Base-by-base conservation (phyloP, 2,797 vertebrate genomes). In the Acanthurus leucopareius region DNA sequence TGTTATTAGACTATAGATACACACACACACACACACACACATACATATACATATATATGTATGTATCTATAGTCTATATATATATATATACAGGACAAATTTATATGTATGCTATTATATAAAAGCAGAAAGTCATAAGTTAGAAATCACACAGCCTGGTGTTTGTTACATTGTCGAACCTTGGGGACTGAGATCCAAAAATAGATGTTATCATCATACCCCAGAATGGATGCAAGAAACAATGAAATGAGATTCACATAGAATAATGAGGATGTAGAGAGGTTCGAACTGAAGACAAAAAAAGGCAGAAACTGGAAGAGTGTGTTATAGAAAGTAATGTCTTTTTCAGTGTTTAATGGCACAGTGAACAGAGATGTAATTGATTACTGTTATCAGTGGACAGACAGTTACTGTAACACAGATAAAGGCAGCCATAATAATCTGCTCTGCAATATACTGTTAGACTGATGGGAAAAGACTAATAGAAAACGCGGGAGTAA, bases 301-400 rank as follows among this genome's bases (percentile, higher is more conserved):
- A 75, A 57, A 73, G 47, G 47, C 48, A 51, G 45, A 44, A 66
- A 84, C 52, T 48, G 52, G 66, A 69, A 38, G 44, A 76, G 35
- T 58, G 75, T 62, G 66, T 79, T 77, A 62, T 56, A 54, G 67
- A 61, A 77, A 77, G 57, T 52, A 54, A 82, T 87, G 68, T 73
- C 79, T 69, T 54, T 61, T 83, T 52, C 71, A 49, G 73, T 40
- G 60, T 42, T 60, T 81, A 77, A 83, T 78, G 76, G 82, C 84
- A 83, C 63, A 63, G 57, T 51, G 83, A 88, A 77, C 70, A 77
- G 84, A 88, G 73, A 88, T 91, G 88, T 83, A 86, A 89, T 76
- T 88, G 90, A 93, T 94, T 90, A 84, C 85, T 86, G 88, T 92
- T 91, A 92, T 91, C 86, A 84, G 84, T 70, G 84, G 78, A 83